These are phyloP conservation scores for Alligator sinensis DNA, from an alignment of 2,113 vertebrate genomes.

Conservation along the genomic window DNA sequence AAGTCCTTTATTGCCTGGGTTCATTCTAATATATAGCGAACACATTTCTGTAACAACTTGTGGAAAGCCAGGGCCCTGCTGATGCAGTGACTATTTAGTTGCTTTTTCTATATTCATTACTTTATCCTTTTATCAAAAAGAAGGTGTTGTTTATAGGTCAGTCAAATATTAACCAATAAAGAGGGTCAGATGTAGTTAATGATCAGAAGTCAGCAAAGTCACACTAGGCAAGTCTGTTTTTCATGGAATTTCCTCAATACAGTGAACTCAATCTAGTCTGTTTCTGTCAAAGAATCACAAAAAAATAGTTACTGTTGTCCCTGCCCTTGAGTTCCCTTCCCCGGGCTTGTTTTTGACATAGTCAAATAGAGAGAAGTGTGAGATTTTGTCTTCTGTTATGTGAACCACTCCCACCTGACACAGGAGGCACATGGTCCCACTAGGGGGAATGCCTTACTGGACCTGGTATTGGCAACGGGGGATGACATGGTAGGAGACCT, in stretches of 20 bases:
- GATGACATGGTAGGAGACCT: no score
- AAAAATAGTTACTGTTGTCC: neutral
- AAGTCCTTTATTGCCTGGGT: neutral
- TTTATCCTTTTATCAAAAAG: neutral
- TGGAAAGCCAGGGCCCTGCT: neutral
- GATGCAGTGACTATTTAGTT: neutral
- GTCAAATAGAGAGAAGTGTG: neutral
- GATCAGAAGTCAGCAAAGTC: neutral
- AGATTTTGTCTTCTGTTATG: no score
- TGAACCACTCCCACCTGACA: no score
- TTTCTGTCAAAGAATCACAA: neutral
- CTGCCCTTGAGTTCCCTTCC: neutral
- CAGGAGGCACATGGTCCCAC: no score
- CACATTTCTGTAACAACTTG: neutral
- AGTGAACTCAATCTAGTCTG: neutral
- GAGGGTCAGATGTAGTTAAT: neutral
- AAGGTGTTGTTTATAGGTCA: neutral
- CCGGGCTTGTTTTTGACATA: neutral
- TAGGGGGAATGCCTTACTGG: no score
- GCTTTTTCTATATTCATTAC: neutral
- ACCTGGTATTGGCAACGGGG: no score
- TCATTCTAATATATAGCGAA: neutral
- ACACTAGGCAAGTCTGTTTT: neutral
- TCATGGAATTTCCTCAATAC: neutral
- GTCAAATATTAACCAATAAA: conserved; percentile 26